Conservation (phyloP, 37 sponge, comb jelly and placozoan species). For the Cladorhizidae sp. region DNA sequence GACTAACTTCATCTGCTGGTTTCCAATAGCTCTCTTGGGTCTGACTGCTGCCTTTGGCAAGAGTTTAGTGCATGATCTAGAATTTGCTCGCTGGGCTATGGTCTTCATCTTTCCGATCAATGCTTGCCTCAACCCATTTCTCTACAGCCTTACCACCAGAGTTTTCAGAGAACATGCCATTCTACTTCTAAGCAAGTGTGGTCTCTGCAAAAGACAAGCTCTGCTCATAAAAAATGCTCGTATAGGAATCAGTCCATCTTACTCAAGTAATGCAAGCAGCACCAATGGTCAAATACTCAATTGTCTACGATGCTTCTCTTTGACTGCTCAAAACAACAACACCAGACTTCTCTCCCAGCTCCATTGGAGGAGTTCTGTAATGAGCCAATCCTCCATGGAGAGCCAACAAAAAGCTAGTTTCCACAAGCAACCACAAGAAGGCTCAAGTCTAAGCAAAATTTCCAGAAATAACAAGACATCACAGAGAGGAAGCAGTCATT, state of each 20-base stretch:
- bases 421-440: not conserved
- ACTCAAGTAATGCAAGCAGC: not conserved
- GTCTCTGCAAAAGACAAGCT: constrained; percentile 6
- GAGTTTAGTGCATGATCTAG: constrained; percentile 24
- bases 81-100: constrained; percentile 56
- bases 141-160: constrained; percentile 70
- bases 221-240: not conserved
- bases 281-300: too few relatives aligned
- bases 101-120: constrained; percentile 86
- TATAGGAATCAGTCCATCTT: constrained; percentile 8
- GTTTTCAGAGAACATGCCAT: constrained; percentile 63
- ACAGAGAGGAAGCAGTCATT: not conserved
- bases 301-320: not conserved
- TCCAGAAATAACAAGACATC: not conserved
- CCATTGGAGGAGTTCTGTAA: not conserved
- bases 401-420: not conserved
- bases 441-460: not conserved
- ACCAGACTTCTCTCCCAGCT: not conserved
- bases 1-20: constrained; percentile 82
- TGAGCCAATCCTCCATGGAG: constrained; percentile 13
- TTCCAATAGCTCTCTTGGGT: constrained; percentile 81
- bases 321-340: not conserved
- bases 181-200: constrained; percentile 32
- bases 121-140: constrained; percentile 77
- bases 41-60: constrained; percentile 50